Percentiles rank a stretch among this genome's conserved stretches.
Conservation (phyloP, 2,113 vertebrate genomes). For the Ptilonorhynchus violaceus region DNA sequence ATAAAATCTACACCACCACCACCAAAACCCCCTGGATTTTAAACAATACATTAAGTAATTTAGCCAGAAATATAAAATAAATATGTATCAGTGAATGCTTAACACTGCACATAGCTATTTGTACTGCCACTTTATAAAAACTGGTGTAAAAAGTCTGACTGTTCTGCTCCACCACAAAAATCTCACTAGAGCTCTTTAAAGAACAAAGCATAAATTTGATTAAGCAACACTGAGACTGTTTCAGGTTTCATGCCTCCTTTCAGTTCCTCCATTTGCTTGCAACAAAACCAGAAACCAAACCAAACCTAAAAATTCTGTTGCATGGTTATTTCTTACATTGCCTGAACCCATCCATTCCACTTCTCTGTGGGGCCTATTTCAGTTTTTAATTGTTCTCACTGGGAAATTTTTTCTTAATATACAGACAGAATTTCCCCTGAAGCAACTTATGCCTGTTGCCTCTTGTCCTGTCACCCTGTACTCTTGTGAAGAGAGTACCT, state of each 20-base stretch:
- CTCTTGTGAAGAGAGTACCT: not conserved
- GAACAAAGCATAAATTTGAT: not conserved
- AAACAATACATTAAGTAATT: not conserved
- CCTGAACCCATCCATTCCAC: not conserved
- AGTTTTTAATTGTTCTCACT: not conserved
- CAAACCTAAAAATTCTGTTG: not conserved
- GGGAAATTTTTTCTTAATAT: not conserved
- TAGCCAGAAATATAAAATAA: not conserved
- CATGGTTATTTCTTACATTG: not conserved
- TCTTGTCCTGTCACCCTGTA: not conserved
- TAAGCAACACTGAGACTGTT: not conserved
- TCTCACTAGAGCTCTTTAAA: not conserved
- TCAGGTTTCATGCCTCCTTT: not conserved
- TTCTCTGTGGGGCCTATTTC: not conserved
- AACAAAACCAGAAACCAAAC: not conserved
- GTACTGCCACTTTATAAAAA: not conserved
- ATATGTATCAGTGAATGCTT: not conserved
- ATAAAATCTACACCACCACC: accelerated
- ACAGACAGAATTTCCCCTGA: not conserved
- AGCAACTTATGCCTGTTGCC: not conserved
- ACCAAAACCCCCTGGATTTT: not conserved
- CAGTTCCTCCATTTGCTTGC: not conserved
- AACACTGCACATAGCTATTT: not conserved
- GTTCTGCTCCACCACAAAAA: not conserved
- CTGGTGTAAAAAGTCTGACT: not conserved